Conservation (phyloP, 2,797 vertebrate species). For the Okamejei kenojei region DNA sequence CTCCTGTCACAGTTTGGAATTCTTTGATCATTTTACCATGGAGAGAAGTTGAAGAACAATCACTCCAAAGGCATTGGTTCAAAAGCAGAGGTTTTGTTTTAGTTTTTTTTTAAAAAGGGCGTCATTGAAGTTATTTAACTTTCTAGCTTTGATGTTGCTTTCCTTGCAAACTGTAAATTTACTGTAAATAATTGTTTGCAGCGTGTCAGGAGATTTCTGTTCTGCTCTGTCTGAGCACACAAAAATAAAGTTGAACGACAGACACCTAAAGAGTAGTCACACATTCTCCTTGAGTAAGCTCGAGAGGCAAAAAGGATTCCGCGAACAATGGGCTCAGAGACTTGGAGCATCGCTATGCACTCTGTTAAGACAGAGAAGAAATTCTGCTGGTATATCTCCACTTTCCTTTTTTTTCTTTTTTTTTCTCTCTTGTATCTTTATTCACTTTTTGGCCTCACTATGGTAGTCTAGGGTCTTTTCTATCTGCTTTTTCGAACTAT, state of each 20-base stretch:
- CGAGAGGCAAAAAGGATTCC: not conserved
- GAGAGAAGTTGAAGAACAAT: not conserved
- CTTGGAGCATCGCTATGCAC: not conserved
- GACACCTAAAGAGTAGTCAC: not conserved
- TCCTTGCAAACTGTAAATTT: not conserved
- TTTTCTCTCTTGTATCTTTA: no score
- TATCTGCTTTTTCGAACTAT: no score
- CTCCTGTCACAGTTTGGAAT: not conserved
- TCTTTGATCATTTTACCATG: conserved; percentile 11
- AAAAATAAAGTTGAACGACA: conserved; percentile 5
- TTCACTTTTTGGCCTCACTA: no score
- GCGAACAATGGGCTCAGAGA: not conserved
- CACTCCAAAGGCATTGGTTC: not conserved
- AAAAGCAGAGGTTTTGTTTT: not conserved
- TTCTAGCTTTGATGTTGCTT: conserved; percentile 13
- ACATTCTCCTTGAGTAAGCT: not conserved
- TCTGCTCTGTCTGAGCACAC: not conserved
- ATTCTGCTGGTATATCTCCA: not conserved
- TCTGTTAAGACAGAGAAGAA: not conserved
- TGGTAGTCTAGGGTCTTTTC: no score
- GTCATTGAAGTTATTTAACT: not conserved
- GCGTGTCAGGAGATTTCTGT: not conserved
- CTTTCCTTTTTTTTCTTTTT: no score
- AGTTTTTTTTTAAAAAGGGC: not conserved
- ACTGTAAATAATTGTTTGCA: not conserved